phyloP scores from a whole-genome alignment of 2,888 invertebrate genomes.

The Temnothorax rugatulus region DNA sequence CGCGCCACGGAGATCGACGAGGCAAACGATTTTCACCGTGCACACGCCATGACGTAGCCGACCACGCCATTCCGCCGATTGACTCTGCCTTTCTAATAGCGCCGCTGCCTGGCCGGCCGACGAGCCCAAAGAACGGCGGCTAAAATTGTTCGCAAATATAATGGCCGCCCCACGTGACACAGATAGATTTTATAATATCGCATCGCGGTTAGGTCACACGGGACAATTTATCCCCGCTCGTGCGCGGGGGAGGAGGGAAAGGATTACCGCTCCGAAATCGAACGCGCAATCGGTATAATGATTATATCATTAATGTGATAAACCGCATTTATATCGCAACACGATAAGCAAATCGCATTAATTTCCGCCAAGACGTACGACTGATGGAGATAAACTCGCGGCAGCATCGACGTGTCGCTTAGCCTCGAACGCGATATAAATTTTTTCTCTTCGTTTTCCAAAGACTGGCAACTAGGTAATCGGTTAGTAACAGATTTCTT shows the following conservation, averaged over 20 bases:
- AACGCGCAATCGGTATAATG: conserved; percentile 17
- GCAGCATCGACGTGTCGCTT: conserved; percentile 6
- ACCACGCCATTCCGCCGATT: conserved; percentile 63
- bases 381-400: conserved; percentile 13
- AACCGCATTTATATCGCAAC: neutral
- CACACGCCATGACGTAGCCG: conserved; percentile 52
- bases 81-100: conserved; percentile 73
- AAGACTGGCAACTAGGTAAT: neutral
- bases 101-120: conserved; percentile 32
- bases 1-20: conserved; percentile 64
- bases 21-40: conserved; percentile 74
- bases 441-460: neutral
- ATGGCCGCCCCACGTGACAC: conserved; percentile 22
- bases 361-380: neutral
- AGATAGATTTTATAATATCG: conserved; percentile 31
- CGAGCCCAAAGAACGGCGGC: conserved; percentile 39
- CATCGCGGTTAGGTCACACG: conserved; percentile 18
- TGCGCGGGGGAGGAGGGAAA: neutral
- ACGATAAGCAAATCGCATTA: conserved; percentile 31
- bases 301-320: conserved; percentile 51
- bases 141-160: conserved; percentile 43
- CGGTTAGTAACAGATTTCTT: neutral
- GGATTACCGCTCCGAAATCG: conserved; percentile 8
- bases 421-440: conserved; percentile 2
- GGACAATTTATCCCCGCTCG: conserved; percentile 16